Evolutionary conservation across 2,888 invertebrate genomes (phyloP), one percentile per base, ranked within the genome.

Genomic region (Rhaphigaster nebulosa): DNA sequence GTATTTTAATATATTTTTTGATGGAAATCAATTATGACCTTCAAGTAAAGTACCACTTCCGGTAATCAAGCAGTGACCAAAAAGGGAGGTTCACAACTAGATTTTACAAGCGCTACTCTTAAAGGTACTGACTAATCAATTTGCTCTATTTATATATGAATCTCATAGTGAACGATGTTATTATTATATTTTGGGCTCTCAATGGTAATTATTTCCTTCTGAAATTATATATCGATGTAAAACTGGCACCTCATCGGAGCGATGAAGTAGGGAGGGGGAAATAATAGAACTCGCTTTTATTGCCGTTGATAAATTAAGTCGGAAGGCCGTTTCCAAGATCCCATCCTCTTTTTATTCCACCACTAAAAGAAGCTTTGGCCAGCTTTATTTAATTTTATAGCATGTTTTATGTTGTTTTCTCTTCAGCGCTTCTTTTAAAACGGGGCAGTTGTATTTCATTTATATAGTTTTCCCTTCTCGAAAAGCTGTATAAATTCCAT

Each of bases 341-440:
- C 84, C 84, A 84, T 84, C 84, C 50, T 26, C 54, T 34, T 87
- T 87, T 87, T 87, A 87, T 87, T 87, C 87, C 34, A 56, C 87
- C 87, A 87, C 52, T 87, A 87, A 87, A 87, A 87, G 87, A 87
- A 87, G 87, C 87, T 87, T 87, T 50, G 29, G 88, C 88, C 41
- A 60, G 88, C 88, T 60, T 88, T 88, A 88, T 88, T 60, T 88
- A 88, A 88, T 88, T 88, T 60, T 88, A 60, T 56, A 38, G 56
- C 60, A 38, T 56, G 88, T 88, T 87, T 87, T 87, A 87, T 87
- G 41, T 41, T 88, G 70, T 88, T 88, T 88, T 60, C 88, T 56
- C 54, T 18, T 88, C 88, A 54, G 56, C 23, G 38, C 65, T 88
- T 65, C 88, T 88, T 88, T 45, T 88, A 38, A 45, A 84, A 8